A percentile compares a stretch with the other conserved stretches of the same genome.
Conservation (phyloP, 2,113 vertebrate species). For the Ceyx melanurus region DNA sequence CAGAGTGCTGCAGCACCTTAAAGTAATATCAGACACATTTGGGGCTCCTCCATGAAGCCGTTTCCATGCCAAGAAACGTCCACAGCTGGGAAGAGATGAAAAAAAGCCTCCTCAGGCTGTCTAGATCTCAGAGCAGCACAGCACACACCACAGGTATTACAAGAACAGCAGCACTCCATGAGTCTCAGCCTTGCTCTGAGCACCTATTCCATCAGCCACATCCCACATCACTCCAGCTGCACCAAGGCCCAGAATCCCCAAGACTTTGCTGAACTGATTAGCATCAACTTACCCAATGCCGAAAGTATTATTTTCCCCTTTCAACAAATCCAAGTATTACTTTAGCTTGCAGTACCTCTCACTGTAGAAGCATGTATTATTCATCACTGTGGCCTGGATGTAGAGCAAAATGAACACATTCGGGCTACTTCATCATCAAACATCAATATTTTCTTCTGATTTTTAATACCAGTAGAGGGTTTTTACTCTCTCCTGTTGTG, state of each 20-base stretch:
- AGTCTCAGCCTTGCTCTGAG: background rate
- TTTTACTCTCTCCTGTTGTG: background rate
- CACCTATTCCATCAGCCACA: background rate
- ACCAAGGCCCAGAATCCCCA: fast-evolving
- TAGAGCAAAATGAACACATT: background rate
- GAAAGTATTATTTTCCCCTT: background rate
- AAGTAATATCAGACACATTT: background rate
- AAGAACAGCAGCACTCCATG: background rate
- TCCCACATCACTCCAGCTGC: background rate
- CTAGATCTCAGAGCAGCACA: fast-evolving
- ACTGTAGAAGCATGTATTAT: background rate
- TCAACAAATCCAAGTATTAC: background rate
- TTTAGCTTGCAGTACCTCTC: background rate
- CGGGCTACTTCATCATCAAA: background rate
- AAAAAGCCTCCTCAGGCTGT: background rate
- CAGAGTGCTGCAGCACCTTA: fast-evolving
- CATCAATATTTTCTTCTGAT: background rate
- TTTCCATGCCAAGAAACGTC: background rate
- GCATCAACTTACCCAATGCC: fast-evolving
- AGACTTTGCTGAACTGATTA: background rate
- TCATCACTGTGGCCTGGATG: background rate
- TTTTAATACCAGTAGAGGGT: background rate
- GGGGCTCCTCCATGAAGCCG: background rate
- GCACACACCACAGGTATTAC: background rate
- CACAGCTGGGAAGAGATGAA: background rate